Evolutionary conservation across 2,888 invertebrate genomes (phyloP).

Genomic region (Mimas tiliae): DNA sequence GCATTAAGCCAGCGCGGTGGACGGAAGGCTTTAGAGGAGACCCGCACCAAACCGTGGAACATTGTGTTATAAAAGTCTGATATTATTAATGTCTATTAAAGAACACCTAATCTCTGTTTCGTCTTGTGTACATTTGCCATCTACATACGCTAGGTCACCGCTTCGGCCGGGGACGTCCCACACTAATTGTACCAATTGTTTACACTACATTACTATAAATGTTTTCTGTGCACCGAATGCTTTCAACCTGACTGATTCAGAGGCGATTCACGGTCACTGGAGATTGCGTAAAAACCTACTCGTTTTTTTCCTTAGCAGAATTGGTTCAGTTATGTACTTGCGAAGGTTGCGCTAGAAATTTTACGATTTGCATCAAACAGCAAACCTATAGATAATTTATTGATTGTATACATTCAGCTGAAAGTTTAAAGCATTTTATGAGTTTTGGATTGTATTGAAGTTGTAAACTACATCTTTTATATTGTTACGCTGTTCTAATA

Average conservation of each 20-base stretch:
- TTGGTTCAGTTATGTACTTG: slow-evolving; percentile 17
- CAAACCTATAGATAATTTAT: background rate
- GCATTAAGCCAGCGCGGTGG: too few relatives aligned
- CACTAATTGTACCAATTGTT: background rate
- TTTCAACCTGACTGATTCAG: slow-evolving; percentile 45
- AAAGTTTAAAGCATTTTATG: too few relatives aligned
- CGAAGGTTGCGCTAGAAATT: background rate
- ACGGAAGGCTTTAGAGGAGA: too few relatives aligned
- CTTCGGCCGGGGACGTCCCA: background rate
- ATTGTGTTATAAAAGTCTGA: too few relatives aligned
- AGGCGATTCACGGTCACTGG: slow-evolving; percentile 61
- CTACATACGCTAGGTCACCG: background rate
- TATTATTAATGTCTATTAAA: too few relatives aligned
- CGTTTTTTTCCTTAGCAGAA: slow-evolving; percentile 16
- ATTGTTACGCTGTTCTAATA: too few relatives aligned
- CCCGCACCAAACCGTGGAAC: too few relatives aligned
- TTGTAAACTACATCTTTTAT: too few relatives aligned
- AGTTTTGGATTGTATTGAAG: too few relatives aligned
- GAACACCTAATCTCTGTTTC: too few relatives aligned
- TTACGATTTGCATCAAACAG: background rate
- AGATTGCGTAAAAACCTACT: slow-evolving; percentile 49
- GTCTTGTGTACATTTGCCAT: too few relatives aligned
- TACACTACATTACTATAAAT: slow-evolving; percentile 1
- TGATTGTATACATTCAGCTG: background rate
- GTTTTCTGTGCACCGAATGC: background rate